These are phyloP conservation scores for Xestoiulus laeticollis DNA, from an alignment of 2,888 invertebrate genomes.

Conservation along the genomic window DNA sequence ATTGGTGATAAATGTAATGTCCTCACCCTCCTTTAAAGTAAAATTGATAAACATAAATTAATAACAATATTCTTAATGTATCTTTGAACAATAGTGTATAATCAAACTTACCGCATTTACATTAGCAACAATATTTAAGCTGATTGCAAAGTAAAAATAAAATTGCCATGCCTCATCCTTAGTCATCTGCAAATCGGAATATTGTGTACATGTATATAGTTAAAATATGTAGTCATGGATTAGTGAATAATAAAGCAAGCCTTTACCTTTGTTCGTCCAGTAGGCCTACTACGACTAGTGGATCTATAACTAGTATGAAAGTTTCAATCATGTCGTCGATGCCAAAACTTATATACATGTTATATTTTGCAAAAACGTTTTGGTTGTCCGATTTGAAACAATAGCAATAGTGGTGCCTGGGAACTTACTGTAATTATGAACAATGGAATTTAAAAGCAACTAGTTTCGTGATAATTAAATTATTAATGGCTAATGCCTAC, in stretches of 20 bases:
- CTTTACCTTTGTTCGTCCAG: not conserved
- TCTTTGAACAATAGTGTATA: not conserved
- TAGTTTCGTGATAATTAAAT: not conserved
- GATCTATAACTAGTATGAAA: not conserved
- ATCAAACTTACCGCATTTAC: not conserved
- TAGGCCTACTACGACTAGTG: not conserved
- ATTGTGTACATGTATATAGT: not conserved
- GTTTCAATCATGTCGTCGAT: not conserved
- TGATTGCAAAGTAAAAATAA: not conserved
- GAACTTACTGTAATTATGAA: not conserved
- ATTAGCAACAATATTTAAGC: not conserved
- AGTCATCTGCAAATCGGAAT: not conserved
- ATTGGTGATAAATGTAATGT: no score
- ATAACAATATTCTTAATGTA: not conserved
- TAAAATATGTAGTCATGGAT: not conserved
- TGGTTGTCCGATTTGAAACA: not conserved
- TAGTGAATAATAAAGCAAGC: not conserved
- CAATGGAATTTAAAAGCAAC: not conserved
- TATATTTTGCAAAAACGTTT: not conserved
- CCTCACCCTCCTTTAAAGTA: no score
- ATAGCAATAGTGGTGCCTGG: not conserved
- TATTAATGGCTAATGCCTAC: not conserved
- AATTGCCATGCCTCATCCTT: not conserved
- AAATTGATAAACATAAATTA: not conserved
- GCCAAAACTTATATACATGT: not conserved